These are phyloP conservation scores for Acipenser transmontanus DNA, from an alignment of 2,797 vertebrate genomes.

Conservation along the genomic window DNA sequence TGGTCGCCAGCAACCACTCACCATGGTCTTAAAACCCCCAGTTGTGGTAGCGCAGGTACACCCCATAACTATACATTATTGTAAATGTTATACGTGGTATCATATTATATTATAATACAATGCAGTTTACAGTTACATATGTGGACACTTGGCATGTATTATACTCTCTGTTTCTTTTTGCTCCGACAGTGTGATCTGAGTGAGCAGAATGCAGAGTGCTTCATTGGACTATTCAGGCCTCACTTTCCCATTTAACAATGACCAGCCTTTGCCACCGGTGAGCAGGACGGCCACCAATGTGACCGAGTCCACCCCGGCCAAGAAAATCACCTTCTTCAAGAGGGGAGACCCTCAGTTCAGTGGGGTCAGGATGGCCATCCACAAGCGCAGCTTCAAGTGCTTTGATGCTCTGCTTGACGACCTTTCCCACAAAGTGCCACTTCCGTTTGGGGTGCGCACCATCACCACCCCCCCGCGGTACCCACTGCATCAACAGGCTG, in stretches of 20 bases:
- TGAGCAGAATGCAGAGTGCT: constrained; percentile 30
- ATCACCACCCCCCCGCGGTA: constrained; percentile 61
- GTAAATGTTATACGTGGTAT: too few species aligned
- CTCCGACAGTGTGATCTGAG: constrained; percentile 31
- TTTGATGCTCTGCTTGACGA: constrained; percentile 72
- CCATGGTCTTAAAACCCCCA: too few species aligned
- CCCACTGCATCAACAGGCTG: constrained; percentile 59
- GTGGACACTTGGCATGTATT: too few species aligned
- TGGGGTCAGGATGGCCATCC: constrained; percentile 75
- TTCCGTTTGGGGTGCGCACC: constrained; percentile 58
- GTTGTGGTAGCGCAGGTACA: too few species aligned
- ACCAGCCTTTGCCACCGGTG: constrained; percentile 43
- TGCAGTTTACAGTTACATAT: too few species aligned
- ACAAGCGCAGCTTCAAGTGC: constrained; percentile 63
- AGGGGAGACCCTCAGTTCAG: constrained; percentile 80
- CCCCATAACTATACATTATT: too few species aligned
- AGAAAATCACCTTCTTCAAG: constrained; percentile 91
- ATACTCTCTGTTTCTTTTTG: not conserved
- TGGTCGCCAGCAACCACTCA: too few species aligned
- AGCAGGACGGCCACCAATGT: constrained; percentile 40
- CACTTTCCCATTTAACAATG: constrained; percentile 48
- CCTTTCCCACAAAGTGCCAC: constrained; percentile 55
- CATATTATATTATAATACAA: too few species aligned
- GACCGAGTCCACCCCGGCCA: constrained; percentile 65
- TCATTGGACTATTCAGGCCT: constrained; percentile 21